Base-by-base conservation (phyloP, 2,797 vertebrate species). In the Amphiprion clarkii region DNA sequence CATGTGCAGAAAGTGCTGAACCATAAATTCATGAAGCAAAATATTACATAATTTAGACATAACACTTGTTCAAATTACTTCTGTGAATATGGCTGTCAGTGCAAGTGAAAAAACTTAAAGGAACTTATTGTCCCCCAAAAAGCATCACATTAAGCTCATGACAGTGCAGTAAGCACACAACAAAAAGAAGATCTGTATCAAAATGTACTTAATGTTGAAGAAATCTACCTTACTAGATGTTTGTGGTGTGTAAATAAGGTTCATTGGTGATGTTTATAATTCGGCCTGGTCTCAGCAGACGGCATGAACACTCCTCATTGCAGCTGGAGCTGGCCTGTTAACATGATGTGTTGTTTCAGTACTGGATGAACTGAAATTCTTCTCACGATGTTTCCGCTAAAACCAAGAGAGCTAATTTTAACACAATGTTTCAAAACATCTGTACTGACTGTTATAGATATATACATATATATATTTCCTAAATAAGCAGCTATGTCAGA, bases 381-480 rank as follows among this genome's bases (percentile, higher is more conserved):
- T 66, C 46, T 79, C 75, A 85, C 53, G 71, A 53, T 74, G 39
- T 74, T 78, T 68, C 68, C 6, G 21, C 63, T 36, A 60, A 79
- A 67, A 81, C 72, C 56, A 84, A 71, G 72, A 84, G 73, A 87
- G 82, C 69, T 80, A 82, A 60, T n/a, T 74, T 83, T 42, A 81
- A 75, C 51, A 82, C 51, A 79, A 80, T 61, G 59, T 81, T 76
- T 78, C 39, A 68, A 87, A 78, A 83, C 52, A 78, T 85, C 29
- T 83, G 53, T 89, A 85, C 68, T 83, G 89, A 93, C 87, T 92
- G 87, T 92, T 91, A 90, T 58, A 74, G 84, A 80, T 81, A 64
- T 39, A 67, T 48, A 55, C 46, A 61, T 55, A 61, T 23, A 23
- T 23, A 23, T 23, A 23, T 23, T 70, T 79, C 71, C 62, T 78